Evolutionary conservation across 2,888 invertebrate species (phyloP).

Genomic region (Pantelozetes paolii): DNA sequence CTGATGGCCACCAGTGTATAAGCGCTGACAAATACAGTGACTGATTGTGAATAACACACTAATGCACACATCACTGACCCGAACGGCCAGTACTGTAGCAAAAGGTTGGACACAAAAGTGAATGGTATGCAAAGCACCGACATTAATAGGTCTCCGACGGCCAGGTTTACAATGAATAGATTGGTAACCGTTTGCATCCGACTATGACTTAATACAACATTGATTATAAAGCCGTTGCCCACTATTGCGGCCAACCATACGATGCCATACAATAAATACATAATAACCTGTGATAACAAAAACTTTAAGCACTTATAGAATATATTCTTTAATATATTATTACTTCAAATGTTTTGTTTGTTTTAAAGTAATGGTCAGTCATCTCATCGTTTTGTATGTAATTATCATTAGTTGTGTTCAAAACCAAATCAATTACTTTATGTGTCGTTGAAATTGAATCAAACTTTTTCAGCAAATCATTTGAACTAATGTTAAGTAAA

Average conservation of each 20-base stretch:
- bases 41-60: conserved; percentile 71
- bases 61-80: conserved; percentile 73
- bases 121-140: conserved; percentile 86
- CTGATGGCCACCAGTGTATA: conserved; percentile 87
- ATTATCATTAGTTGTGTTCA: too few relatives aligned
- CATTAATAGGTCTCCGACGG: conserved; percentile 83
- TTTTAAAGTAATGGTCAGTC: not conserved
- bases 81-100: conserved; percentile 82
- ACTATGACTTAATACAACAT: conserved; percentile 74
- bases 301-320: not conserved
- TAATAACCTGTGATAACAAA: not conserved
- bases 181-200: conserved; percentile 84
- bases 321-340: not conserved
- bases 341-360: not conserved
- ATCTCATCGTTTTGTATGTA: too few relatives aligned
- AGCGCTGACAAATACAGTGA: conserved; percentile 58
- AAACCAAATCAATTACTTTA: too few relatives aligned
- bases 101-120: conserved; percentile 72
- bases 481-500: too few relatives aligned
- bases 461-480: too few relatives aligned
- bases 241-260: conserved; percentile 54
- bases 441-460: too few relatives aligned
- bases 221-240: conserved; percentile 66
- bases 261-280: conserved; percentile 53
- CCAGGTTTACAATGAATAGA: conserved; percentile 77